These are phyloP conservation scores for Palythoa grandiflora DNA, from an alignment of 92 coral and sea anemone species.

Conservation along the genomic window DNA sequence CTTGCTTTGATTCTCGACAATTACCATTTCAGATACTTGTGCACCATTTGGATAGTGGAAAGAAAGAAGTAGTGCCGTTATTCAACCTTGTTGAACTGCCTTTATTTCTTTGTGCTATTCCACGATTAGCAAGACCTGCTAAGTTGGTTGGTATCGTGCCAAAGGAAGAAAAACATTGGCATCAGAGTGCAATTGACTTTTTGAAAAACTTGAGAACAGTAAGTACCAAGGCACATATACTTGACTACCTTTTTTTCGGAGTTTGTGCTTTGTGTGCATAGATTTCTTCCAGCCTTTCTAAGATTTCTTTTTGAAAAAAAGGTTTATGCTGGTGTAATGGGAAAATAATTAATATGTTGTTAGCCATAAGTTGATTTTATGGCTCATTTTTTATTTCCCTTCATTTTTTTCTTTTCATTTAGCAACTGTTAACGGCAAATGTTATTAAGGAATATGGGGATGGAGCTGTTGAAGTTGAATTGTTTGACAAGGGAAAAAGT, in stretches of 20 bases:
- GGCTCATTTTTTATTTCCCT: not conserved
- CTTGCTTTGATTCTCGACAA: too few species aligned
- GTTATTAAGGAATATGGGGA: slow-evolving; percentile 4
- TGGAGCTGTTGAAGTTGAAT: slow-evolving; percentile 21
- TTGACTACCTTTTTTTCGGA: too few species aligned
- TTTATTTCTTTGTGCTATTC: not conserved
- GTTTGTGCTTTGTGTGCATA: not conserved
- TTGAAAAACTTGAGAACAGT: not conserved
- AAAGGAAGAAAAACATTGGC: not conserved
- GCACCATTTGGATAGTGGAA: slow-evolving; percentile 8
- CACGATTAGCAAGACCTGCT: not conserved
- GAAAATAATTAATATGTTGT: too few species aligned
- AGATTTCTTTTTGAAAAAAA: not conserved
- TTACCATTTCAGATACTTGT: not conserved
- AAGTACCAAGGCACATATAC: not conserved
- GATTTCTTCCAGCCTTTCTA: not conserved
- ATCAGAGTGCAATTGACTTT: not conserved
- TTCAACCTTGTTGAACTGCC: not conserved
- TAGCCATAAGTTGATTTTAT: too few species aligned
- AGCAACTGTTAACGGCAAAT: slow-evolving; percentile 23
- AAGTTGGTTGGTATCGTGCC: slow-evolving; percentile 29
- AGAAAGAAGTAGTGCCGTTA: not conserved
- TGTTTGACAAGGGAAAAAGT: slow-evolving; percentile 15
- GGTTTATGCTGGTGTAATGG: not conserved
- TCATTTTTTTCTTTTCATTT: not conserved